A percentile compares a stretch with the other conserved stretches of the same genome.
phyloP scores from a whole-genome alignment of 2,888 invertebrate genomes.

The Tenthredo notha region DNA sequence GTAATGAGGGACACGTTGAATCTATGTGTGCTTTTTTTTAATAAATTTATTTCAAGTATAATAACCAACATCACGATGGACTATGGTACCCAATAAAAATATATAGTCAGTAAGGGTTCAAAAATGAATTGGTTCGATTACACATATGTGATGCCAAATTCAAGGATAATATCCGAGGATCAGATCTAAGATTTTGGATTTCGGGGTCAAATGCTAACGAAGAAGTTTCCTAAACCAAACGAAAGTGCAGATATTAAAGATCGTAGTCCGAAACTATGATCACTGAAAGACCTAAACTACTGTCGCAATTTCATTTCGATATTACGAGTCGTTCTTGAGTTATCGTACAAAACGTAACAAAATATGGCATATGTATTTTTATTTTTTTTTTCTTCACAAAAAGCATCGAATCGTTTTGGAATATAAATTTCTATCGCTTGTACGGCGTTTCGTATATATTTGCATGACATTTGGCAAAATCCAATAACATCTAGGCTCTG shows the following conservation, averaged over 20 bases:
- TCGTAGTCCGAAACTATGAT: not conserved
- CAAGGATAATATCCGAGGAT: too few relatives aligned
- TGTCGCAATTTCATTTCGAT: not conserved
- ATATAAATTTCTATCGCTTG: not conserved
- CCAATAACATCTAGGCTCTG: not conserved
- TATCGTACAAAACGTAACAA: not conserved
- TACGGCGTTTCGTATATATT: not conserved
- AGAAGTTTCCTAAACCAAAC: not conserved
- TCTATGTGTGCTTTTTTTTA: too few relatives aligned
- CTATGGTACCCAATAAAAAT: too few relatives aligned
- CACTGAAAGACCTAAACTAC: not conserved
- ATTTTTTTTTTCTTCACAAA: too few relatives aligned
- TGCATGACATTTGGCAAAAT: not conserved
- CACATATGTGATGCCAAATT: too few relatives aligned
- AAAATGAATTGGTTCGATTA: too few relatives aligned
- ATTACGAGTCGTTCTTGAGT: not conserved
- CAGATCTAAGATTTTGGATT: not conserved
- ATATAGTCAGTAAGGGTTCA: too few relatives aligned
- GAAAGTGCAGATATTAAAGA: not conserved
- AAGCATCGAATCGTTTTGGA: not conserved
- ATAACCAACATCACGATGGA: not conserved
- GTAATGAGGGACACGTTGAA: not conserved
- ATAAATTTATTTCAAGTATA: not conserved
- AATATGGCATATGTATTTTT: not conserved
- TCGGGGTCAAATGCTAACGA: not conserved